Evolutionary conservation across 2,888 invertebrate genomes (phyloP), one percentile per base, ranked within the genome.

Genomic region (Eueremaeus valkanovi): DNA sequence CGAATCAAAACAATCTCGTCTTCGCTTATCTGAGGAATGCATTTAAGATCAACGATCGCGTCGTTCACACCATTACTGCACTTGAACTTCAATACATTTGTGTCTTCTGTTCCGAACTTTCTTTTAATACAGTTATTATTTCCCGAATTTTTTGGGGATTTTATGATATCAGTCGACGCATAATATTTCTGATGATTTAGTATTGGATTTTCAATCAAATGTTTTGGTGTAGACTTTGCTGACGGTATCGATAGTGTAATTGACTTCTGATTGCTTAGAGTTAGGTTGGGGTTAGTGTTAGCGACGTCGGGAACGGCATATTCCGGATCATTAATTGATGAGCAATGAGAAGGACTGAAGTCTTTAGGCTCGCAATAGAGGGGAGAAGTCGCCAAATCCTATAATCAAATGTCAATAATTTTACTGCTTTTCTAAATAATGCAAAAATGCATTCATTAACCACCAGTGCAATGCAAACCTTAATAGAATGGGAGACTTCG

Each of bases 271-370:
- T n/a, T n/a, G n/a, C n/a, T n/a, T n/a, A n/a, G n/a, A n/a, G n/a
- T n/a, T n/a, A n/a, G n/a, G n/a, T n/a, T n/a, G n/a, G 3, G 13
- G 16, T 58, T 36, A 29, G 58, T 40, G 29, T 72, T 13, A 49
- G 75, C 75, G 16, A 77, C 72, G 36, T 77, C 76, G 5, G 77
- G 77, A 11, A 77, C 77, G n/a, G 77, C 77, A 72, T 77, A 77
- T 29, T 77, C 77, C 9, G 77, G 77, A 42, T 76, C 74, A 16
- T 70, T 49, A 9, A 36, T 31, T n/a, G 75, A 58, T 8, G 55
- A 72, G 6, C 55, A 51, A 42, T 51, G 70, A 11, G 72, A 70
- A 24, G 72, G 36, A 31, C 40, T 55, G 24, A 77, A 24, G 29
- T 77, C 76, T 45, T 75, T 63, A 5, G 77, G 77, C n/a, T 77